phyloP scores from a whole-genome alignment of 2,888 invertebrate genomes.

The Ophioninae sp. region DNA sequence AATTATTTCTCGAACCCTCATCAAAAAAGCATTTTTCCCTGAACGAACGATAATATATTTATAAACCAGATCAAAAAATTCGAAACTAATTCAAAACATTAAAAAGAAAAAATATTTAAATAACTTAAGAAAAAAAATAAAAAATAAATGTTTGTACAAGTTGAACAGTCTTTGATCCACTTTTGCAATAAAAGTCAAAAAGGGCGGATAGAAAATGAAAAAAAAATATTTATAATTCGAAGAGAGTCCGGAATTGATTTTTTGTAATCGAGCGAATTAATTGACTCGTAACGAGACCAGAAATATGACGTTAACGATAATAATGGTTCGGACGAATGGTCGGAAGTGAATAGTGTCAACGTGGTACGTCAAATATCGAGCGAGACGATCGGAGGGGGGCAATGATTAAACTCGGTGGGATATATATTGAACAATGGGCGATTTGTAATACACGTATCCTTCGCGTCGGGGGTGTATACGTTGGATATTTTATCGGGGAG shows the following conservation, averaged over 20 bases:
- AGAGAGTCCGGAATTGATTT: background rate
- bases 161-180: too few relatives aligned
- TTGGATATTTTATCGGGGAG: background rate
- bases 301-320: conserved; percentile 1
- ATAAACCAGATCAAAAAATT: too few relatives aligned
- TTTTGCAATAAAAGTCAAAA: too few relatives aligned
- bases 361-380: background rate
- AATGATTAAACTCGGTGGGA: conserved; percentile 1
- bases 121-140: background rate
- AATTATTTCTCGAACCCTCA: too few relatives aligned
- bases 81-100: too few relatives aligned
- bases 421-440: conserved; percentile 1
- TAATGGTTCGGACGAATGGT: background rate
- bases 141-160: background rate
- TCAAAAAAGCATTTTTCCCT: too few relatives aligned
- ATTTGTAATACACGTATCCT: background rate
- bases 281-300: background rate
- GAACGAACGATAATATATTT: too few relatives aligned
- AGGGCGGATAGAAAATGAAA: too few relatives aligned
- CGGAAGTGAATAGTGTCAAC: background rate
- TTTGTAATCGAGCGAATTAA: background rate
- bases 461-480: background rate
- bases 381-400: background rate
- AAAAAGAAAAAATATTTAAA: too few relatives aligned
- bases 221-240: too few relatives aligned